Conservation (phyloP, 1,140 invertebrate genomes). For the Psix sp. region DNA sequence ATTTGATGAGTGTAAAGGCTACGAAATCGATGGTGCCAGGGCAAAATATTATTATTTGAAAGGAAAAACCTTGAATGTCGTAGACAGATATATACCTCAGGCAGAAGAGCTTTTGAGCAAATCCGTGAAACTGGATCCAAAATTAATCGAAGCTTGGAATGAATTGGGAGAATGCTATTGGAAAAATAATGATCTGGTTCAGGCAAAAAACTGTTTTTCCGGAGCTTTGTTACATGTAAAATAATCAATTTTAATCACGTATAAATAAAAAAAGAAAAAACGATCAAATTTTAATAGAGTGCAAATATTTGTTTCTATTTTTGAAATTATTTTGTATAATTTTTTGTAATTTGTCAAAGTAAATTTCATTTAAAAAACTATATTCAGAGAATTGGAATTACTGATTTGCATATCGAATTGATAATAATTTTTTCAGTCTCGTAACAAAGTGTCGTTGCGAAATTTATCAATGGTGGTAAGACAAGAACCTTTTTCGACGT, state of each 20-base stretch:
- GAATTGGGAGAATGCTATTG: slow-evolving; percentile 93
- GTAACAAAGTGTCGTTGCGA: slow-evolving; percentile 87
- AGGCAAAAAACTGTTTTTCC: slow-evolving; percentile 91
- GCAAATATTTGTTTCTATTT: too few relatives aligned
- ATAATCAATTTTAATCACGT: slow-evolving; percentile 34
- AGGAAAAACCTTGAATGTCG: slow-evolving; percentile 87
- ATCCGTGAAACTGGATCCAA: slow-evolving; percentile 90
- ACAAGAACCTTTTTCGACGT: slow-evolving; percentile 79
- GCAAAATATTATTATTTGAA: slow-evolving; percentile 86
- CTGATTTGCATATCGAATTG: not conserved
- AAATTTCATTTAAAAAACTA: too few relatives aligned
- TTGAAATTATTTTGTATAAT: too few relatives aligned
- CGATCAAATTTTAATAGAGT: too few relatives aligned
- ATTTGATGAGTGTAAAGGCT: slow-evolving; percentile 84
- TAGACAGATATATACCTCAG: slow-evolving; percentile 81
- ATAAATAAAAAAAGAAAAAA: slow-evolving; percentile 2
- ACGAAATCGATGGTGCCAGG: slow-evolving; percentile 78
- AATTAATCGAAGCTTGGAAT: slow-evolving; percentile 90
- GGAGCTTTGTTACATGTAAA: slow-evolving; percentile 88
- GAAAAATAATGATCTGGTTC: slow-evolving; percentile 89
- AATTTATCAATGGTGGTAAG: slow-evolving; percentile 90
- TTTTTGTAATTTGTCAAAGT: slow-evolving; percentile 5
- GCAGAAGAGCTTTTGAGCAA: slow-evolving; percentile 87
- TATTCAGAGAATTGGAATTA: too few relatives aligned
- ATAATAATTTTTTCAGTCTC: slow-evolving; percentile 78